Conservation (phyloP, 2,113 vertebrate species). For the Pituophis catenifer region DNA sequence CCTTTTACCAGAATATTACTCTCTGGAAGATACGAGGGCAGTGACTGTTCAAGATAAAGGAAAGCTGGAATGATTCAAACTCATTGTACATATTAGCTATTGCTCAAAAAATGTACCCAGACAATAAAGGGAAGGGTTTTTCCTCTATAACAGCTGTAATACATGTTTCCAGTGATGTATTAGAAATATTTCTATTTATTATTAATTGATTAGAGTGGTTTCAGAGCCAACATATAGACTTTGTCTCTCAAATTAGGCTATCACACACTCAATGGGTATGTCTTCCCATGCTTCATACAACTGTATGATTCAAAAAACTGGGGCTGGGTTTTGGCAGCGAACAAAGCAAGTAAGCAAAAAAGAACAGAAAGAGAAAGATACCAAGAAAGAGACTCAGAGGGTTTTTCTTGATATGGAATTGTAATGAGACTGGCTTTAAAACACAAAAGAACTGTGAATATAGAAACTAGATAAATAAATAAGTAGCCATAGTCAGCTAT, state of each 20-base stretch:
- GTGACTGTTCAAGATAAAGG: background rate
- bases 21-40: background rate
- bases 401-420: background rate
- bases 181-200: background rate
- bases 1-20: background rate
- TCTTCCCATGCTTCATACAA: background rate
- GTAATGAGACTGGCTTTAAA: background rate
- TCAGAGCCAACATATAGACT: background rate
- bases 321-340: background rate
- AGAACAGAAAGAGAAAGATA: background rate
- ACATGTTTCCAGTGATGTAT: background rate
- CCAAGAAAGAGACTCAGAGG: background rate
- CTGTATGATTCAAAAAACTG: background rate
- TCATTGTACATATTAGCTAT: background rate
- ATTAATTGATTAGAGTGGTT: background rate
- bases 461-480: slow-evolving; percentile 18
- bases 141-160: background rate
- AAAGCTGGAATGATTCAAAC: background rate
- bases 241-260: background rate
- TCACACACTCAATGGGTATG: background rate
- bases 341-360: background rate
- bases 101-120: background rate
- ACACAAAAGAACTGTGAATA: background rate
- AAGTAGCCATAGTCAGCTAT: background rate
- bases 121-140: background rate